phyloP scores from a whole-genome alignment of 2,113 vertebrate genomes.

The Pavo muticus region DNA sequence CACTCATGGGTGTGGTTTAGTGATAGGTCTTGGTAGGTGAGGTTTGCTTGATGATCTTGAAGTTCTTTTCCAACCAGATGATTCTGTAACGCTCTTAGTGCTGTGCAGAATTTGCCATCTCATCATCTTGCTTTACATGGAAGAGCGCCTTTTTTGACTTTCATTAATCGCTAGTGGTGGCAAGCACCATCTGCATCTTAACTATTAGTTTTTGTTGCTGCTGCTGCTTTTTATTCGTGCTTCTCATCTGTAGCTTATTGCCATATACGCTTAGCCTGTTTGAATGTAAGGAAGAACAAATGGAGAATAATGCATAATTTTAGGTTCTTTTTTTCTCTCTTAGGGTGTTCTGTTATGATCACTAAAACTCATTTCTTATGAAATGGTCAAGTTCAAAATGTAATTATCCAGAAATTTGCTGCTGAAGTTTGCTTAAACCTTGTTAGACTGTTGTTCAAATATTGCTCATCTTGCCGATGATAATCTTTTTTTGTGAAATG shows the following conservation, averaged over 20 bases:
- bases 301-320: not conserved
- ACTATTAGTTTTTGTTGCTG: not conserved
- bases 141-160: fast-evolving
- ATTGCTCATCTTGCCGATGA: not conserved
- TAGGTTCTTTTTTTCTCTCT: not conserved
- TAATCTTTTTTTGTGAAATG: not conserved
- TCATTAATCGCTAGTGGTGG: not conserved
- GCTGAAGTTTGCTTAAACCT: not conserved
- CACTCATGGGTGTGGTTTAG: not conserved
- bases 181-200: not conserved
- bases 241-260: not conserved
- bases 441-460: not conserved
- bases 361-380: not conserved
- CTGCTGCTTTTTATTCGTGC: no score
- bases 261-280: not conserved
- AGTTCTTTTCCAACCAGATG: no score
- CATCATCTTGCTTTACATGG: not conserved
- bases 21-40: not conserved
- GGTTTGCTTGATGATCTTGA: not conserved
- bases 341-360: not conserved
- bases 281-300: not conserved
- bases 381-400: not conserved
- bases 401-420: not conserved
- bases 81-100: not conserved
- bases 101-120: not conserved